phyloP scores from a whole-genome alignment of 2,797 vertebrate genomes.

The Potorous gilbertii region DNA sequence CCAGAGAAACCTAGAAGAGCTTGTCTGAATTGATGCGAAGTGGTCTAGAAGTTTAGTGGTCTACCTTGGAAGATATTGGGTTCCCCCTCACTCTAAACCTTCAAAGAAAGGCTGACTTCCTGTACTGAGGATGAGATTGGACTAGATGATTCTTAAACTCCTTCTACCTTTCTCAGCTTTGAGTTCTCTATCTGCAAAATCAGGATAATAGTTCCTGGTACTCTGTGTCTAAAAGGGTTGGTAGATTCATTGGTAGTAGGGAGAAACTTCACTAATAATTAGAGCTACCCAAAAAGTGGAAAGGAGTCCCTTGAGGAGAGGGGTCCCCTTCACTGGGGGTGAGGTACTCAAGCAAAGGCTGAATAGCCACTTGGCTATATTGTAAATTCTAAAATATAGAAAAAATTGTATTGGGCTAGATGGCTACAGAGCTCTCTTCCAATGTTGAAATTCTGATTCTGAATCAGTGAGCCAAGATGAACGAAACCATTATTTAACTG shows the following conservation, averaged over 20 bases:
- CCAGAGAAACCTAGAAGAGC: neutral
- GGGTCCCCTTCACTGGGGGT: neutral
- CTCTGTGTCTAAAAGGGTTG: neutral
- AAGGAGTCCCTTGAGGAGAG: neutral
- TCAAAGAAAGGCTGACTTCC: neutral
- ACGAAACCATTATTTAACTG: neutral
- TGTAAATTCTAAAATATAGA: neutral
- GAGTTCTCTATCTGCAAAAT: neutral
- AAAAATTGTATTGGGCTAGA: neutral
- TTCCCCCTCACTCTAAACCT: neutral
- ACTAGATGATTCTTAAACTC: neutral
- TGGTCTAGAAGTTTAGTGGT: neutral
- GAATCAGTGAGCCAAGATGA: neutral
- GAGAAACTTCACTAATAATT: neutral
- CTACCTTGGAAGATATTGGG: neutral
- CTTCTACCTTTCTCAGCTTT: neutral
- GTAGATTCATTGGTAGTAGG: neutral
- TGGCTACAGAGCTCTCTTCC: neutral
- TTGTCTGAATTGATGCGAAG: neutral
- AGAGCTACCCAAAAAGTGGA: neutral
- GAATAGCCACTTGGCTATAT: neutral
- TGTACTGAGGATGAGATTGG: neutral
- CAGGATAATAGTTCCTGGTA: neutral
- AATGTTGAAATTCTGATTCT: neutral
- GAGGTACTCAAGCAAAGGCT: neutral